Base-by-base conservation (phyloP, 2,113 vertebrate species). In the Heliornis fulica region DNA sequence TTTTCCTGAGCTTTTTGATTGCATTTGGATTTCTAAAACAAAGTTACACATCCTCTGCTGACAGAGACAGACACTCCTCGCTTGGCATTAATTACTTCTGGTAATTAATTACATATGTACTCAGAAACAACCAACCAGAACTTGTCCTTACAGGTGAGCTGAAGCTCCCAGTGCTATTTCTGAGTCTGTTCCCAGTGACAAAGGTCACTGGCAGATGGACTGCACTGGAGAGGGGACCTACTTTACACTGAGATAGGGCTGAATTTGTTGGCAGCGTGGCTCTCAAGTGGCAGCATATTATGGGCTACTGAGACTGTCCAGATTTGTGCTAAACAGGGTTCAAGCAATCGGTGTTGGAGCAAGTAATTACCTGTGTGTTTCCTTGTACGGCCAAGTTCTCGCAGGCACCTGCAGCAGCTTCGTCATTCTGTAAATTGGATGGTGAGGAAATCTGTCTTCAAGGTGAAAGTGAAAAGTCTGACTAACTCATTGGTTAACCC, bases 11-110 rank as follows among this genome's bases (percentile, higher is more conserved):
- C 14, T 69, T 69, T 70, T 70, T 41, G 8, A 12, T 26, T 22
- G 13, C 10, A 2, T n/a, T 72, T 74, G 46, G 41, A 16, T 57
- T 56, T 57, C 38, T 46, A 50, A 80, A 65, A 60, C 32, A 40
- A 64, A 90, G 23, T 28, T 11, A 13, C 18, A 1, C 8, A 7
- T 25, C 20, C 32, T 13, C 46, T 16, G 10, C 36, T 48, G 59
- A 45, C 7, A 18, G 41, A 41, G 45, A 41, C 15, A 64, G 28
- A 34, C 15, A 3, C 19, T 57, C 31, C 36, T 76, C 0, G 0
- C 38, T 38, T 28, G 28, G 18, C 32, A 46, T 40, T 19, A 22
- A 22, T 11, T 46, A 28, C 6, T 26, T 31, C 28, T 26, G 50
- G 28, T 34, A 25, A 65, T 22, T 15, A 60, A 51, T 57, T n/a